Conservation (phyloP, 1,140 invertebrate species). For the Thaumatotibia leucotreta region DNA sequence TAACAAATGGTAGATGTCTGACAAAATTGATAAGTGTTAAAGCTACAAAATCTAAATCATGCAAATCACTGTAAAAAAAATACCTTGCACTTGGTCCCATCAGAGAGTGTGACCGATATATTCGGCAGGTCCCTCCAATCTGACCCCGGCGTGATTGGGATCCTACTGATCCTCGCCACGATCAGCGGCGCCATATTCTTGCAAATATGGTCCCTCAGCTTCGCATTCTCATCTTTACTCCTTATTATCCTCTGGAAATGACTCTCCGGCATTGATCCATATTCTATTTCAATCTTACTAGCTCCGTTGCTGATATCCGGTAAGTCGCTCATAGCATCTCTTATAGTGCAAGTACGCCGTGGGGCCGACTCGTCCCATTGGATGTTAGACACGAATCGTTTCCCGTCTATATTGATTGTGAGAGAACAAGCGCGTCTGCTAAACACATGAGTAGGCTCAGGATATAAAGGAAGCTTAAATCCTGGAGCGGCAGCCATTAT, state of each 20-base stretch:
- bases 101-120: constrained; percentile 81
- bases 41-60: too few species aligned
- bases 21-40: too few species aligned
- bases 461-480: constrained; percentile 86
- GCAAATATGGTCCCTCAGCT: constrained; percentile 88
- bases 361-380: constrained; percentile 80
- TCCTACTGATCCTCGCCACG: constrained; percentile 86
- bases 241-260: constrained; percentile 88
- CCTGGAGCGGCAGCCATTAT: constrained; percentile 91
- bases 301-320: constrained; percentile 87
- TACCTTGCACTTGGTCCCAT: constrained; percentile 81
- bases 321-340: constrained; percentile 90
- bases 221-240: constrained; percentile 77
- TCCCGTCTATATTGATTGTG: constrained; percentile 86
- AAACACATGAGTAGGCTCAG: constrained; percentile 90
- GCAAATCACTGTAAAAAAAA: background rate
- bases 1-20: too few species aligned
- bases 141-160: constrained; percentile 85
- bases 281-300: constrained; percentile 83
- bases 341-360: constrained; percentile 84
- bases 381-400: constrained; percentile 71
- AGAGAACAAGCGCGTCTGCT: constrained; percentile 83
- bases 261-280: constrained; percentile 83
- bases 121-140: constrained; percentile 95
- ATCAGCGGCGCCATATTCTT: constrained; percentile 91